Evolutionary conservation across 2,113 vertebrate species (phyloP).

Genomic region (Toxotes chatareus): DNA sequence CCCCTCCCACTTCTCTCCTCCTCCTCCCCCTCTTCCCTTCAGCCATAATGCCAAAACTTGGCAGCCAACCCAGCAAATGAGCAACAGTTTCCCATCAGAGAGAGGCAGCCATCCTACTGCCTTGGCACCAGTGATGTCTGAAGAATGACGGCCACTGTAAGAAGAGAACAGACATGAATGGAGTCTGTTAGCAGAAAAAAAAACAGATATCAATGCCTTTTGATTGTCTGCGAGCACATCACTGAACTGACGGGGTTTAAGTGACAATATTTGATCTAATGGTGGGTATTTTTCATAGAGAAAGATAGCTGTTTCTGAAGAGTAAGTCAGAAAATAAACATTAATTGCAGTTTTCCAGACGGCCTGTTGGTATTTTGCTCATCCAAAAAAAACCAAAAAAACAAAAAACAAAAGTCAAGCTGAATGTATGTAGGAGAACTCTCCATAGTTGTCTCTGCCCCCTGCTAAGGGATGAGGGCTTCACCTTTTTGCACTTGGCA

Average conservation of each 20-base stretch:
- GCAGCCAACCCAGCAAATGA: slow-evolving; percentile 81
- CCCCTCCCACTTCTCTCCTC: background rate
- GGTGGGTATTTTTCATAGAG: background rate
- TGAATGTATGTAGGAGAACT: slow-evolving; percentile 43
- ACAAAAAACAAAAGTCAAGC: background rate
- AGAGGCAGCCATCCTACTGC: slow-evolving; percentile 77
- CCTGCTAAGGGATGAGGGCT: slow-evolving; percentile 71
- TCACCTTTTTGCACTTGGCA: slow-evolving; percentile 86
- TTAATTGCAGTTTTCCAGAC: background rate
- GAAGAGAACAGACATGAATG: slow-evolving; percentile 79
- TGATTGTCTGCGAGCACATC: slow-evolving; percentile 56
- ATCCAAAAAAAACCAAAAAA: background rate
- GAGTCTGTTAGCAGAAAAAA: slow-evolving; percentile 56
- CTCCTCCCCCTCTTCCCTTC: slow-evolving; percentile 15
- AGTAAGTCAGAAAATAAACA: background rate
- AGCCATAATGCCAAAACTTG: slow-evolving; percentile 85
- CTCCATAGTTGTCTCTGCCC: slow-evolving; percentile 44
- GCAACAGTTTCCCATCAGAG: slow-evolving; percentile 86
- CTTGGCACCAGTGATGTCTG: slow-evolving; percentile 80
- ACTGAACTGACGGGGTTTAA: background rate
- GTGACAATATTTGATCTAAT: background rate
- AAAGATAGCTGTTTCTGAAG: background rate
- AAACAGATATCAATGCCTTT: slow-evolving; percentile 56
- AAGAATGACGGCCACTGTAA: slow-evolving; percentile 81
- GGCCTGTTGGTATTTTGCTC: background rate